A percentile compares a stretch with the other conserved stretches of the same genome.
Conservation (phyloP, 1,140 invertebrate species). For the Aphis gossypii region DNA sequence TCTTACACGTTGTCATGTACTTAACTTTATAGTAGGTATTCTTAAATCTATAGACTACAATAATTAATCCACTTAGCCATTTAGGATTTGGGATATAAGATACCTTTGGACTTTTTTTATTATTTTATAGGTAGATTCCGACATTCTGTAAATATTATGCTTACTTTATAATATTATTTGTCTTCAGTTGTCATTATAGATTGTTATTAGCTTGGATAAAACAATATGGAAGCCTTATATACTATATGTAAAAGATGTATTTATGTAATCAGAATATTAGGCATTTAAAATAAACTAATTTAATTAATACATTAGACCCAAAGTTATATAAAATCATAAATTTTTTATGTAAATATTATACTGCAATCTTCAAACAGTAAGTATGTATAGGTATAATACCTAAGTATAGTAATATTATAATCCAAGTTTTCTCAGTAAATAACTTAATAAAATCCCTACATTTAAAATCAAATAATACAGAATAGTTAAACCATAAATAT, state of each 20-base stretch:
- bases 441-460: background rate
- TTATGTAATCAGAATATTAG: background rate
- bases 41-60: background rate
- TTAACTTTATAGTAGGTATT: background rate
- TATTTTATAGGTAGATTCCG: too few relatives aligned
- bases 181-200: background rate
- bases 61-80: background rate
- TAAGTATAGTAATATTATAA: too few relatives aligned
- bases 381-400: background rate
- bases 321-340: background rate
- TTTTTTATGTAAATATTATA: background rate
- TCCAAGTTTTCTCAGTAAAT: background rate
- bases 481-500: background rate
- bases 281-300: background rate
- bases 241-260: background rate
- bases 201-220: background rate
- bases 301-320: background rate
- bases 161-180: background rate
- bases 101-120: conserved; percentile 23
- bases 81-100: background rate
- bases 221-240: background rate
- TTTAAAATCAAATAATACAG: background rate
- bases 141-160: background rate
- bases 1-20: background rate
- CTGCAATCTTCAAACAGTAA: background rate